phyloP scores from a whole-genome alignment of 2,888 invertebrate genomes.

The Megaustenia siamemsis region DNA sequence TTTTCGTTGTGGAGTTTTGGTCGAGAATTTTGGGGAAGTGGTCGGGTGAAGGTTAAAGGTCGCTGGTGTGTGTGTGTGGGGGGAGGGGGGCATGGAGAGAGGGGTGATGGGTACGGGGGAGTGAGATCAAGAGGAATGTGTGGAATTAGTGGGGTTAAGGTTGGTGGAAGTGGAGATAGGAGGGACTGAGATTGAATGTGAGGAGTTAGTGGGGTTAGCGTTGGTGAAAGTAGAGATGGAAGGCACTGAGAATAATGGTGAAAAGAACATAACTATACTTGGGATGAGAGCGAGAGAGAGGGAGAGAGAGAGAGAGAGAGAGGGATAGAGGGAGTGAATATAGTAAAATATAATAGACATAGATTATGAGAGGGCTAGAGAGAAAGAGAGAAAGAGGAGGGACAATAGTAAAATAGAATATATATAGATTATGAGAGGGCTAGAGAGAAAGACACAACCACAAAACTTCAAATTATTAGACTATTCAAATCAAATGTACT shows the following conservation, averaged over 20 bases:
- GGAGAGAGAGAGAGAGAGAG: too few relatives aligned
- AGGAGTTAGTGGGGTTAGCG: neutral
- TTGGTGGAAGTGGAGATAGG: neutral
- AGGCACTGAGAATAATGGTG: too few relatives aligned
- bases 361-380: too few relatives aligned
- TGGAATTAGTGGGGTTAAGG: neutral
- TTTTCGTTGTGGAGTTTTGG: neutral
- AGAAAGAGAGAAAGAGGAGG: neutral
- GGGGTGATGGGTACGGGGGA: neutral
- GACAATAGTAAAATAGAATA: neutral
- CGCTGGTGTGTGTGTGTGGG: neutral
- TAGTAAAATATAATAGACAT: too few relatives aligned
- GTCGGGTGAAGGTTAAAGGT: neutral
- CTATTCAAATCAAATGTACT: too few relatives aligned
- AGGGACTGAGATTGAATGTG: neutral
- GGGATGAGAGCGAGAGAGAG: neutral
- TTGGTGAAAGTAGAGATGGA: neutral
- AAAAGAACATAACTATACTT: too few relatives aligned
- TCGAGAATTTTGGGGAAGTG: neutral
- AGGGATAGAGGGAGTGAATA: too few relatives aligned
- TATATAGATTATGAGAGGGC: neutral
- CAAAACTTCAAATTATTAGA: too few relatives aligned
- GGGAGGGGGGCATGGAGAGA: neutral
- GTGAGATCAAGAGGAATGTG: neutral
- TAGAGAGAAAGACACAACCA: neutral